These are phyloP conservation scores for Strix aluco DNA, from an alignment of 2,113 vertebrate species.

Conservation along the genomic window DNA sequence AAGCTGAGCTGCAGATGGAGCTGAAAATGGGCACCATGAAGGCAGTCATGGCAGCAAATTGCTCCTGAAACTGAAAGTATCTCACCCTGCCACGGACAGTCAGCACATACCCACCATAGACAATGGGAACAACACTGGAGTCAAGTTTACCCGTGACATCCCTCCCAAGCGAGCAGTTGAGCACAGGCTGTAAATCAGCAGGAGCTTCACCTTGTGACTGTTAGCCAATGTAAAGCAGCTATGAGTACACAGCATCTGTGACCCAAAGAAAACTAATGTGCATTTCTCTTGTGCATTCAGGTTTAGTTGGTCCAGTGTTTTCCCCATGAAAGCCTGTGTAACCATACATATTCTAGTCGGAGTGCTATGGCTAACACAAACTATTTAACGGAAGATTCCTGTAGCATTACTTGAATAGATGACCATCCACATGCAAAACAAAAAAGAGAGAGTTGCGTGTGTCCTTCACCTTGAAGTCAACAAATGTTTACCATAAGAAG, in stretches of 20 bases:
- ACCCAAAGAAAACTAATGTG: background rate
- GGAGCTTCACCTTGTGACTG: background rate
- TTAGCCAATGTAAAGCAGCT: background rate
- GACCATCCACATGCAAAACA: background rate
- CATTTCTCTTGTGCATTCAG: background rate
- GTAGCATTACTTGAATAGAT: background rate
- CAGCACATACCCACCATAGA: too few species aligned
- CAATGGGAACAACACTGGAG: accelerated
- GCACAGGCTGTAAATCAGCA: background rate
- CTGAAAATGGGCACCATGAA: background rate
- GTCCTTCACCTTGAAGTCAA: background rate
- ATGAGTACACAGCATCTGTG: background rate
- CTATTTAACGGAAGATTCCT: background rate
- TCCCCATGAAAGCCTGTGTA: background rate
- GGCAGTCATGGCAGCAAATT: background rate
- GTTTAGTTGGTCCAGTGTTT: background rate
- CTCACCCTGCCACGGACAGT: background rate
- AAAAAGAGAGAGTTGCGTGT: background rate
- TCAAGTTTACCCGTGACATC: background rate
- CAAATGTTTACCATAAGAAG: background rate
- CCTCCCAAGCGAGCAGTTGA: background rate
- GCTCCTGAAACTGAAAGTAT: background rate
- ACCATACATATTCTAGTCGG: background rate
- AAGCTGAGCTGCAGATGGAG: background rate
- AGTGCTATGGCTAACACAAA: background rate